Evolutionary conservation across 2,888 invertebrate genomes (phyloP).

Genomic region (Idaea straminata): DNA sequence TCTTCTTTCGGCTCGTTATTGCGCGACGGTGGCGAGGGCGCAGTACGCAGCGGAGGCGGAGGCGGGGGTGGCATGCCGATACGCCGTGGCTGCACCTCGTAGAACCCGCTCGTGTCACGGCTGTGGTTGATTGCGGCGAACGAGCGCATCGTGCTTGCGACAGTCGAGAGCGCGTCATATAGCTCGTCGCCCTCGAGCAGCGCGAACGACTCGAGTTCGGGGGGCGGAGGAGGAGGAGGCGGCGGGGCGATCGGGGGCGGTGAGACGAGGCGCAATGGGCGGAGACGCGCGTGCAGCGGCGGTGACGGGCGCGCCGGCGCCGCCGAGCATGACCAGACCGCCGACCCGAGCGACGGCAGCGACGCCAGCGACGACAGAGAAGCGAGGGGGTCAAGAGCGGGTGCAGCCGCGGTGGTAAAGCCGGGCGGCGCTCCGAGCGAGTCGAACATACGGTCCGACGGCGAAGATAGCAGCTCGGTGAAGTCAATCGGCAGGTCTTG

Average conservation of each 20-base stretch:
- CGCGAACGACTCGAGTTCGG: slow-evolving; percentile 51
- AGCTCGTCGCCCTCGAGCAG: slow-evolving; percentile 63
- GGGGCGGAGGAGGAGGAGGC: slow-evolving; percentile 37
- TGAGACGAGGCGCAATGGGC: slow-evolving; percentile 50
- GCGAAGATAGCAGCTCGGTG: slow-evolving; percentile 80
- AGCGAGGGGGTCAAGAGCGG: slow-evolving; percentile 34
- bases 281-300: slow-evolving; percentile 52
- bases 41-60: slow-evolving; percentile 79
- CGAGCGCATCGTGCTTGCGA: slow-evolving; percentile 69
- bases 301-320: slow-evolving; percentile 42
- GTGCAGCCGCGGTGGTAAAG: slow-evolving; percentile 46
- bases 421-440: slow-evolving; percentile 62
- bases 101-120: slow-evolving; percentile 82
- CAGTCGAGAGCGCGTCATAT: slow-evolving; percentile 60
- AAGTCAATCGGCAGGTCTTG: slow-evolving; percentile 82
- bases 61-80: slow-evolving; percentile 57
- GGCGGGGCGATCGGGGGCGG: slow-evolving; percentile 24
- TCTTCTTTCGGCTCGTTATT: slow-evolving; percentile 77
- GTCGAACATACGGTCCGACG: slow-evolving; percentile 71
- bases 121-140: slow-evolving; percentile 82
- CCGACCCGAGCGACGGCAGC: slow-evolving; percentile 33
- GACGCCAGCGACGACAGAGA: slow-evolving; percentile 42
- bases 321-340: slow-evolving; percentile 42
- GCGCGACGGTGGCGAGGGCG: slow-evolving; percentile 54
- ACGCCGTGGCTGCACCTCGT: slow-evolving; percentile 79